Base-by-base conservation (phyloP, 1,140 invertebrate species). In the Heliconius congener region DNA sequence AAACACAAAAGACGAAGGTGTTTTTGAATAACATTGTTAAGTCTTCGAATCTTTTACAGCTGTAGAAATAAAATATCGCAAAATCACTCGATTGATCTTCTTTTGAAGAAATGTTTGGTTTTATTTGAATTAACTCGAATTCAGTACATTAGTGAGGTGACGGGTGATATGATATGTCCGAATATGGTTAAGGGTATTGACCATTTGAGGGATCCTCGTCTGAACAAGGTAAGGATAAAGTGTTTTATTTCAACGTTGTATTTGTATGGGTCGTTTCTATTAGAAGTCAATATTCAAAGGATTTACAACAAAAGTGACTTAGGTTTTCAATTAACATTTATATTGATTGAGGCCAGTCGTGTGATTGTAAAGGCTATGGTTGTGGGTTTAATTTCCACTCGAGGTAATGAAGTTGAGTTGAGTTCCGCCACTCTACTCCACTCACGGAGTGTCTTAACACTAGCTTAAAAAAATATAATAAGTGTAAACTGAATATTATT, bases 181-280 rank as follows among this genome's bases (percentile, higher is more conserved):
- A 96, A 95, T 77, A 95, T 96, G 82, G 91, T 97, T 23, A 95
- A 96, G 82, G 97, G 97, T 76, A 96, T 98, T 83, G 97, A 98
- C 91, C 97, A 98, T 91, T 93, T 98, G 27, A 95, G 97, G 86
- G 97, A 98, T 94, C 97, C 98, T 0, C 95, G 97, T 70, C 94
- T 98, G 30, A 98, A 98, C 34, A 74, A 82, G 77, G 74, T 76
- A 82, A 39, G 23, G 18, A 50, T 57, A 27, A 57, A 23, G n/a
- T 57, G n/a, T 23, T 0, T 13, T 66, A 66, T 66, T 66, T 66
- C 11, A 66, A 66, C 1, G 13, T 66, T 30, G 1, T 66, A 66
- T 4, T 66, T 66, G 57, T 27, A 27, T 66, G 57, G 23, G 23
- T n/a, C 8, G n/a, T 66, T 66, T 66, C 27, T 66, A 66, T 27